Conservation (phyloP, 2,113 vertebrate genomes). For the Neomonachus schauinslandi region DNA sequence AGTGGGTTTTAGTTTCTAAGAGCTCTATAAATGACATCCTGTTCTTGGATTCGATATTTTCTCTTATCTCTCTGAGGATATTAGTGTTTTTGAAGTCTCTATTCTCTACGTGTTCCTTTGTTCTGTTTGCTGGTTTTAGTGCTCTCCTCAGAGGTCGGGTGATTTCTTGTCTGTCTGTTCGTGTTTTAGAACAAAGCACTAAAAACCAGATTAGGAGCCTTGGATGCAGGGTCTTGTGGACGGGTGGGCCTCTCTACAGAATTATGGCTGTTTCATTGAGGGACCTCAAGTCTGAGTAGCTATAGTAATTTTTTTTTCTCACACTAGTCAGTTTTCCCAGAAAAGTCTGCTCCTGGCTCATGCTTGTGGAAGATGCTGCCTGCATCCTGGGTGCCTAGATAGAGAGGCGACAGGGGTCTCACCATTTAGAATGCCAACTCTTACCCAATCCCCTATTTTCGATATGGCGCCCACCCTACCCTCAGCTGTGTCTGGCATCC, state of each 20-base stretch:
- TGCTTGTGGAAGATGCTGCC: background rate
- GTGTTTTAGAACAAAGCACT: slow-evolving; percentile 10
- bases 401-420: background rate
- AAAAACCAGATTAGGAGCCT: background rate
- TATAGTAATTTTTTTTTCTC: background rate
- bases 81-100: slow-evolving; percentile 37
- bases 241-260: background rate
- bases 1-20: background rate
- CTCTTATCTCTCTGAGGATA: slow-evolving; percentile 37
- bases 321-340: background rate
- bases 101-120: background rate
- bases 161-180: background rate
- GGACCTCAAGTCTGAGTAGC: background rate
- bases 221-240: background rate
- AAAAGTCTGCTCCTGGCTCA: background rate
- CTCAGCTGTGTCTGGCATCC: background rate
- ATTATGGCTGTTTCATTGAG: background rate
- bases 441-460: background rate
- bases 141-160: background rate
- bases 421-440: background rate
- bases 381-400: background rate
- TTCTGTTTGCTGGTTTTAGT: background rate
- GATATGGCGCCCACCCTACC: background rate
- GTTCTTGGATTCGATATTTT: background rate
- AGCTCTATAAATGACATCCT: background rate